Percentiles rank a stretch among this genome's conserved stretches.
Evolutionary conservation across 1,140 invertebrate genomes (phyloP).

Genomic region (Drosophila tropicalis): DNA sequence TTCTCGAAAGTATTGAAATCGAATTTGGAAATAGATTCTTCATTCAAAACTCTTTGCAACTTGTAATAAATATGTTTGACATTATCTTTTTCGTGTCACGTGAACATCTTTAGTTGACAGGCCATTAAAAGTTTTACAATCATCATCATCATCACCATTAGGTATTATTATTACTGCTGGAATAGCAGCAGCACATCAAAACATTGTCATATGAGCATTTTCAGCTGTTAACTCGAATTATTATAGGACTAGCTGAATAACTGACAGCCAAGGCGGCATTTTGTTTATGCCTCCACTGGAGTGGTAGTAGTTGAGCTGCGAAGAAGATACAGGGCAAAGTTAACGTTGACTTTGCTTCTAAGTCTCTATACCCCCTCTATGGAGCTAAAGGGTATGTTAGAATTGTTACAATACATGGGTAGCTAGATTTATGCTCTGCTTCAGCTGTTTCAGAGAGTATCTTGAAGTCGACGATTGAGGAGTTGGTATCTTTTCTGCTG

Average conservation of each 20-base stretch:
- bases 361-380: neutral
- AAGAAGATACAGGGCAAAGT: slow-evolving; percentile 5
- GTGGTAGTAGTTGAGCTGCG: neutral
- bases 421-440: neutral
- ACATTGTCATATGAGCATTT: slow-evolving; percentile 31
- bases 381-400: neutral
- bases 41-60: neutral
- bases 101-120: neutral
- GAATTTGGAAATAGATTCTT: too few species aligned
- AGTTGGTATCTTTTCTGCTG: slow-evolving; percentile 49
- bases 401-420: neutral
- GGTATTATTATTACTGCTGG: slow-evolving; percentile 43
- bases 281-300: slow-evolving; percentile 42
- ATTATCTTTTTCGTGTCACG: neutral
- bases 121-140: slow-evolving; percentile 65
- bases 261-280: slow-evolving; percentile 52
- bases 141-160: slow-evolving; percentile 46
- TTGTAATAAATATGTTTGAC: neutral
- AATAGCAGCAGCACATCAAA: slow-evolving; percentile 8
- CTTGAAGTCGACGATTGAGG: neutral
- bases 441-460: neutral
- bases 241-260: slow-evolving; percentile 60
- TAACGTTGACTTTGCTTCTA: slow-evolving; percentile 11
- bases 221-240: slow-evolving; percentile 65
- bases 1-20: neutral